phyloP scores from a whole-genome alignment of 2,888 invertebrate genomes.

The Agonopterix arenella region DNA sequence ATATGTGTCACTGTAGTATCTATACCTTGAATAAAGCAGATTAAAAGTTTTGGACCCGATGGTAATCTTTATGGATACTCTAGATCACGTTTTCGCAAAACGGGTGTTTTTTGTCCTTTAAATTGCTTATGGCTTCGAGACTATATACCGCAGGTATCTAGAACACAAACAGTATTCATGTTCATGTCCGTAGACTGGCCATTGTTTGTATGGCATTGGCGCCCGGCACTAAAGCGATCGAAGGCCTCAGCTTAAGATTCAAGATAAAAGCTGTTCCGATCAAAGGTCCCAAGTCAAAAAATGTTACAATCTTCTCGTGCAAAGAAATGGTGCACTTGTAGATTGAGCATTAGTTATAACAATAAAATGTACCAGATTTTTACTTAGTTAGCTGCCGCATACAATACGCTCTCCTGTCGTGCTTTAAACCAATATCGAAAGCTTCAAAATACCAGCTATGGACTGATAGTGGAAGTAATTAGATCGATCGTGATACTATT shows the following conservation, averaged over 20 bases:
- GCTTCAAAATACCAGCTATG: conserved; percentile 27
- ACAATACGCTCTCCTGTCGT: conserved; percentile 4
- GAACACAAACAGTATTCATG: conserved; percentile 23
- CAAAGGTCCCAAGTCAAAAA: background rate
- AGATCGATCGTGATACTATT: conserved; percentile 31
- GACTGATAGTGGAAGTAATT: conserved; percentile 47
- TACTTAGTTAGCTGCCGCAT: background rate
- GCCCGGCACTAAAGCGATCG: conserved; percentile 37
- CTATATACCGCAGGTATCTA: conserved; percentile 11
- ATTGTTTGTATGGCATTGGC: conserved; percentile 47
- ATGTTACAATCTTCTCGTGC: no score
- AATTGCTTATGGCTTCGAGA: conserved; percentile 10
- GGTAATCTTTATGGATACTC: conserved; percentile 37
- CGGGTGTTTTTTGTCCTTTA: conserved; percentile 19
- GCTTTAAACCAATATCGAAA: conserved; percentile 16
- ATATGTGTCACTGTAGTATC: no score
- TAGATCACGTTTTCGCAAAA: conserved; percentile 40
- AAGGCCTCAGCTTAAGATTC: conserved; percentile 36
- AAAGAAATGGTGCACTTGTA: no score
- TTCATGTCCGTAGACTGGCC: conserved; percentile 30
- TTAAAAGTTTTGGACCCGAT: conserved; percentile 17
- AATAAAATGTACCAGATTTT: no score
- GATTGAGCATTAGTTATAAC: no score
- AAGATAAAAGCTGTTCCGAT: conserved; percentile 30
- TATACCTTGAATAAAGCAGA: no score